Base-by-base conservation (phyloP, 1,140 invertebrate genomes). In the Oncopodura yosiiana region DNA sequence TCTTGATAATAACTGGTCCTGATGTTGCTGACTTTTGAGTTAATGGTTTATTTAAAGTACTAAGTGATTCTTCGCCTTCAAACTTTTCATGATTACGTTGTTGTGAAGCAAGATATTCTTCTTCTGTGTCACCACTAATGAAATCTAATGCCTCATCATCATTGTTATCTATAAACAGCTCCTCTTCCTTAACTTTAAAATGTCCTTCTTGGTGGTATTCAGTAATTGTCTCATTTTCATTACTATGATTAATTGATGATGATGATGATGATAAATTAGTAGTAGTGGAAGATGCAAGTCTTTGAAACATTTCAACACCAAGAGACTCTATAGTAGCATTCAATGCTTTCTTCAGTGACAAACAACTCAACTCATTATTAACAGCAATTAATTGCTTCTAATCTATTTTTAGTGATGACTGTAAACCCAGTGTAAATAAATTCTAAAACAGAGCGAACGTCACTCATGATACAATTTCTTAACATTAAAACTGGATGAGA, bases 401-500 rank as follows among this genome's bases (percentile, higher is more conserved):
- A 21, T 27, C 44, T 46, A 9, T 16, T 37, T 27, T 43, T 50
- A 5, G 34, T 9, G 3, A 29, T 30, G 26, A 21, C 34, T 2
- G 24, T 19, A 34, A 21, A 51, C 18, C 58, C 58, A 23, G 21
- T 26, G 49, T 60, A 60, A n/a, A 60, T 39, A 27, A 50, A 60
- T 26, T 55, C 26, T n/a, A 60, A 29, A 3, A 36, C 53, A 18
- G 26, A n/a, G n/a, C 36, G 37, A 14, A 60, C 48, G 24, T 60
- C 58, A 3, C 27, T 37, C 9, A 52, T 34, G 26, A 3, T 44
- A 8, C 8, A 55, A 18, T 36, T 39, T 19, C 53, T 36, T 21
- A 60, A 32, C 14, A 60, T 43, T 18, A 60, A 18, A 32, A 60
- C 36, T n/a, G 58, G 58, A 32, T 60, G 58, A 37, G 24, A 34